Evolutionary conservation across 2,113 vertebrate species (phyloP).

Genomic region (Corythoichthys intestinalis): DNA sequence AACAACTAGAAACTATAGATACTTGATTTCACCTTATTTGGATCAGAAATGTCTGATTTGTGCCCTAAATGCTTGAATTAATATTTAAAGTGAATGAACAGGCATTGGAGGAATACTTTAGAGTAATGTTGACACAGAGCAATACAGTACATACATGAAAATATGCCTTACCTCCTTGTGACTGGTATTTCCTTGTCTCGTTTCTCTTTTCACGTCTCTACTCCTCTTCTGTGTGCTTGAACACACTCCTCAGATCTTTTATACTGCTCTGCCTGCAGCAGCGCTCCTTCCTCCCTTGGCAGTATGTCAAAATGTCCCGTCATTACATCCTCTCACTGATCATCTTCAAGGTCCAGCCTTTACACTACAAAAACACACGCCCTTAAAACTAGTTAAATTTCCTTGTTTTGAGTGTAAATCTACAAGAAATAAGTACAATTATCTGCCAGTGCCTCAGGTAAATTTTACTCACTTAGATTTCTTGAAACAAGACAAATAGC

Average conservation of each 20-base stretch:
- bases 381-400: too few species aligned
- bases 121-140: background rate
- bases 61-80: too few species aligned
- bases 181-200: background rate
- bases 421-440: too few species aligned
- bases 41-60: background rate
- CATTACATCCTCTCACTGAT: conserved; percentile 12
- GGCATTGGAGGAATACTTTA: background rate
- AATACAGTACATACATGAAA: background rate
- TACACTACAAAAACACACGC: too few species aligned
- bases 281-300: conserved; percentile 41
- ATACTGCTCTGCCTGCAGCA: conserved; percentile 33
- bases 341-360: too few species aligned
- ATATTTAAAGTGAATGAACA: too few species aligned
- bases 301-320: conserved; percentile 29
- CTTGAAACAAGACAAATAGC: too few species aligned
- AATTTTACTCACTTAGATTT: too few species aligned
- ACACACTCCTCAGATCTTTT: conserved; percentile 43
- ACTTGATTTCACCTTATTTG: background rate
- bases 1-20: background rate
- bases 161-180: conserved; percentile 44
- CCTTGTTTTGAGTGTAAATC: too few species aligned
- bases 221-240: conserved; percentile 32
- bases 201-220: conserved; percentile 38
- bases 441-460: too few species aligned